Percentiles rank a stretch among this genome's conserved stretches.
These are phyloP conservation scores for Adoxophyes honmai DNA, from an alignment of 1,140 invertebrate species.

Conservation along the genomic window DNA sequence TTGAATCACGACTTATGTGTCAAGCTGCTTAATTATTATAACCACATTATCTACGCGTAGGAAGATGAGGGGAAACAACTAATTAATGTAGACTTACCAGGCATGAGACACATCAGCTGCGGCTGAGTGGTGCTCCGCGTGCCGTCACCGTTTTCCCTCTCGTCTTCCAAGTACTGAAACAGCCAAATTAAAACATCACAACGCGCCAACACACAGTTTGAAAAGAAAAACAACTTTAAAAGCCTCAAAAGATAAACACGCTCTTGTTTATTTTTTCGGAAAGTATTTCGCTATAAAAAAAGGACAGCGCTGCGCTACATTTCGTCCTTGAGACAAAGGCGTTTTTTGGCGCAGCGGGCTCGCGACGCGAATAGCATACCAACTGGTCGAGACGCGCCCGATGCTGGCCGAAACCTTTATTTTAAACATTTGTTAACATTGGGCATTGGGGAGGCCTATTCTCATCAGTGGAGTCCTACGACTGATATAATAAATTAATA, in stretches of 20 bases:
- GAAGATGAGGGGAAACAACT: not conserved
- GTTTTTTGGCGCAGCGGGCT: constrained; percentile 8
- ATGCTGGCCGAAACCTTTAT: no score
- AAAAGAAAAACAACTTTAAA: constrained; percentile 14
- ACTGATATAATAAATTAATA: no score
- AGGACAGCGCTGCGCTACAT: not conserved
- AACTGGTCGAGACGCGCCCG: no score
- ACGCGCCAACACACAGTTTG: not conserved
- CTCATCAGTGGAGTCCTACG: no score
- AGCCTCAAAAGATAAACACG: constrained; percentile 13
- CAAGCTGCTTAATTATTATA: not conserved
- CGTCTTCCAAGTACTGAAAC: constrained; percentile 71
- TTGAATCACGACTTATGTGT: no score
- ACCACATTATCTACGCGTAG: not conserved
- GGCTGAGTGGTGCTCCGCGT: constrained; percentile 61
- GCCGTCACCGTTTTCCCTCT: constrained; percentile 69
- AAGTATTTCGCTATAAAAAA: not conserved
- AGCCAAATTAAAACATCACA: not conserved
- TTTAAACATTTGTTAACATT: no score
- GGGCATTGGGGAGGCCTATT: no score
- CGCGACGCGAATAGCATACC: not conserved
- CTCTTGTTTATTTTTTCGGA: constrained; percentile 9
- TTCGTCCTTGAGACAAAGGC: constrained; percentile 12
- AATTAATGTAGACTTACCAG: constrained; percentile 40
- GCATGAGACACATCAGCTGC: constrained; percentile 76